Percentiles rank a stretch among this genome's conserved stretches.
phyloP scores from a whole-genome alignment of 2,113 vertebrate species.

The Plecotus auritus region DNA sequence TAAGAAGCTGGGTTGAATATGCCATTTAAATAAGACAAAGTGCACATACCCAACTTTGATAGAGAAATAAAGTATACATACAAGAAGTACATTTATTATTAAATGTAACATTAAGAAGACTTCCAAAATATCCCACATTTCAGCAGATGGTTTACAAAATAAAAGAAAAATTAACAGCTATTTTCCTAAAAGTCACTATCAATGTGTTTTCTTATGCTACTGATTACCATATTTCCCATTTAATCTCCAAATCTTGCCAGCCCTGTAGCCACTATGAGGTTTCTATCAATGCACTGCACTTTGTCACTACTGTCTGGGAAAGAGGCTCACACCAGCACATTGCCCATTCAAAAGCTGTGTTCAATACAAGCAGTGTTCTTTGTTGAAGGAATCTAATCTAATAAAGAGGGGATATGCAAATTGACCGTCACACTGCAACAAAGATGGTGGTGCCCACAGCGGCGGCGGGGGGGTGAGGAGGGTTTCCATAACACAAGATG shows the following conservation, averaged over 20 bases:
- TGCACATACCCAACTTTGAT: background rate
- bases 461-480: too few relatives aligned
- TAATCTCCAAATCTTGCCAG: background rate
- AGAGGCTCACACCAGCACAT: background rate
- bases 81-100: background rate
- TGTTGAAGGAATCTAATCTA: background rate
- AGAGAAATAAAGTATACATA: background rate
- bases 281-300: rapidly evolving
- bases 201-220: background rate
- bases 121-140: background rate
- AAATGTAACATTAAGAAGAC: background rate
- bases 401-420: too few relatives aligned
- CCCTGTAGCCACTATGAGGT: rapidly evolving
- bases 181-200: background rate
- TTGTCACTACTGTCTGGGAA: background rate
- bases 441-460: too few relatives aligned
- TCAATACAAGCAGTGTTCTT: background rate
- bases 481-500: too few relatives aligned
- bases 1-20: slow-evolving; percentile 14
- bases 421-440: too few relatives aligned
- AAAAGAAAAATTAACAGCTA: background rate
- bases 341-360: background rate
- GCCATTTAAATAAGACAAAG: background rate
- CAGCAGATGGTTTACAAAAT: background rate
- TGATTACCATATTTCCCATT: background rate